phyloP scores from a whole-genome alignment of 2,797 vertebrate species.

The Chaenodraco wilsoni region DNA sequence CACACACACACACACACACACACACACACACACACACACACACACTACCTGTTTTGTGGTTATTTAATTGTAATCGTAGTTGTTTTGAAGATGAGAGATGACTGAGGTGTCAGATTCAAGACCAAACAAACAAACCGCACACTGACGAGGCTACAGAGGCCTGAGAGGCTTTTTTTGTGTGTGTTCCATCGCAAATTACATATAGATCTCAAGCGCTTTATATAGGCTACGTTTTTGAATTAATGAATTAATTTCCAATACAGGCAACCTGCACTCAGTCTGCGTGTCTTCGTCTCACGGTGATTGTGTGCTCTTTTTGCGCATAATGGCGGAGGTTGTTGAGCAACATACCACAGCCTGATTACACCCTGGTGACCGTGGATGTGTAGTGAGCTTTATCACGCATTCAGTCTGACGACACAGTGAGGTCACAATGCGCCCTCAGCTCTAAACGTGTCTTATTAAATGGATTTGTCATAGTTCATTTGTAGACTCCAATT shows the following conservation, averaged over 20 bases:
- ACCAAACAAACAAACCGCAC: background rate
- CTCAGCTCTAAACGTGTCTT: background rate
- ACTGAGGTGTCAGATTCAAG: background rate
- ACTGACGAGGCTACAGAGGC: background rate
- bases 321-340: background rate
- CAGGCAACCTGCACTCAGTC: constrained; percentile 7
- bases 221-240: background rate
- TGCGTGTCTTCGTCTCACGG: constrained; percentile 25
- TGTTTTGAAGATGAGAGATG: background rate
- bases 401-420: constrained; percentile 9
- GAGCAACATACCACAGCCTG: constrained; percentile 6
- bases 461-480: background rate
- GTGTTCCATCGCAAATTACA: background rate
- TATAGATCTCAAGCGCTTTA: background rate
- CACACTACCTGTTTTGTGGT: too few relatives aligned
- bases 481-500: background rate
- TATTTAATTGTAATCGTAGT: background rate
- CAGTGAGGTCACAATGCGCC: background rate
- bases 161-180: background rate
- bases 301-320: constrained; percentile 16
- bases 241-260: constrained; percentile 6
- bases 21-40: background rate
- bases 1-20: background rate
- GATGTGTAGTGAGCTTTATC: constrained; percentile 17
- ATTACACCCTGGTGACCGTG: constrained; percentile 30